Conservation (phyloP, 2,888 invertebrate species). For the Teleiodes luculella region DNA sequence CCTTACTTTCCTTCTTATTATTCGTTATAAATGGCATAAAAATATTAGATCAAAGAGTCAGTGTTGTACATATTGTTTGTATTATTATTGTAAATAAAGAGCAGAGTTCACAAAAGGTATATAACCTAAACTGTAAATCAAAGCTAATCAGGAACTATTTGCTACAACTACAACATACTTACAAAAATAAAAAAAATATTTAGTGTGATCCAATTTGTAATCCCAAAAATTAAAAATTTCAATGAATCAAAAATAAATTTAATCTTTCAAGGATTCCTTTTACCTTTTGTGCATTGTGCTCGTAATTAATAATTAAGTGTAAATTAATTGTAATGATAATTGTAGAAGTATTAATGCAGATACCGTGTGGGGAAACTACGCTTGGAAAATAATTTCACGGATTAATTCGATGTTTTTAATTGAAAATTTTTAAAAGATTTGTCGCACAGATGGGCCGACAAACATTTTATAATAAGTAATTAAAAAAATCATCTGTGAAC, state of each 20-base stretch:
- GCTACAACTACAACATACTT: too few species aligned
- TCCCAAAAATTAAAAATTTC: too few species aligned
- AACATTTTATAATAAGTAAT: neutral
- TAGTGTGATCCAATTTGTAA: too few species aligned
- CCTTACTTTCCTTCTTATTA: neutral
- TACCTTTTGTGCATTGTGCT: neutral
- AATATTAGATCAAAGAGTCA: slow-evolving; percentile 9
- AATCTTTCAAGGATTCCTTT: too few species aligned
- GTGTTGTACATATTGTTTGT: slow-evolving; percentile 59
- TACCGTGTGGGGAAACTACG: slow-evolving; percentile 78
- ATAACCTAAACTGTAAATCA: too few species aligned
- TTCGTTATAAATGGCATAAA: neutral
- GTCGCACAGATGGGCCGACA: neutral
- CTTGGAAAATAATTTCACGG: slow-evolving; percentile 71
- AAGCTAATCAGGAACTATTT: too few species aligned
- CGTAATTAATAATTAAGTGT: slow-evolving; percentile 28
- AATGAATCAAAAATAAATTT: too few species aligned
- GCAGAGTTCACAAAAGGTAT: neutral
- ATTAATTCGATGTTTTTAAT: slow-evolving; percentile 66
- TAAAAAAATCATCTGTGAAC: neutral
- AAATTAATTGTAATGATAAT: slow-evolving; percentile 35
- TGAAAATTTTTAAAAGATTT: slow-evolving; percentile 19
- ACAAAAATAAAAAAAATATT: too few species aligned
- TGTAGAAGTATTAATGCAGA: slow-evolving; percentile 49
- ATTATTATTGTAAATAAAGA: neutral